A percentile compares a stretch with the other conserved stretches of the same genome.
These are phyloP conservation scores for Sipha flava DNA, from an alignment of 1,140 invertebrate species.

Conservation along the genomic window DNA sequence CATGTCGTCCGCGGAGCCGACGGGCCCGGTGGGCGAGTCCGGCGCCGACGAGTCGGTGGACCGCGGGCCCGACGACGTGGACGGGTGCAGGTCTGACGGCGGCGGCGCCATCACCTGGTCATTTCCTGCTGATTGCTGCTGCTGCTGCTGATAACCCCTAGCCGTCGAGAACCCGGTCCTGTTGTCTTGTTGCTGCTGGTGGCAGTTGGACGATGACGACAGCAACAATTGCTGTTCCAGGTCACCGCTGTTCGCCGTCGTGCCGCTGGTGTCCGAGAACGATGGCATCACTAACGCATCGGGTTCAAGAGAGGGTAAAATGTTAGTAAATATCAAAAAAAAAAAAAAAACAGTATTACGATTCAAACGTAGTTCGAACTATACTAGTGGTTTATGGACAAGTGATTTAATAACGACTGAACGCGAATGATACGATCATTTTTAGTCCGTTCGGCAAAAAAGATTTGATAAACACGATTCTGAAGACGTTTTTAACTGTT, in stretches of 20 bases:
- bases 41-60: slow-evolving; percentile 10
- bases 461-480: too few relatives aligned
- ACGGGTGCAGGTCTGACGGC: neutral
- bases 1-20: slow-evolving; percentile 3
- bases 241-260: neutral
- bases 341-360: too few relatives aligned
- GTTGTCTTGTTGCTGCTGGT: neutral
- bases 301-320: too few relatives aligned
- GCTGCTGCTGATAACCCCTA: neutral
- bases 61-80: neutral
- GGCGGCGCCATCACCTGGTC: neutral
- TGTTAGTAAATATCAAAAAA: too few relatives aligned
- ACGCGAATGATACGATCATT: too few relatives aligned
- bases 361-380: too few relatives aligned
- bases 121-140: neutral
- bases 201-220: neutral
- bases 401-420: too few relatives aligned
- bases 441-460: too few relatives aligned
- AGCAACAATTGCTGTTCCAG: neutral
- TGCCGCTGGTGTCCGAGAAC: neutral
- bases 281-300: neutral
- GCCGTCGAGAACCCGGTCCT: neutral
- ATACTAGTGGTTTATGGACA: too few relatives aligned
- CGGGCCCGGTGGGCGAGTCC: neutral
- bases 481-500: too few relatives aligned